Conservation (phyloP, 53 echinoderm and acorn worm species). For the Pentamera pediparva region DNA sequence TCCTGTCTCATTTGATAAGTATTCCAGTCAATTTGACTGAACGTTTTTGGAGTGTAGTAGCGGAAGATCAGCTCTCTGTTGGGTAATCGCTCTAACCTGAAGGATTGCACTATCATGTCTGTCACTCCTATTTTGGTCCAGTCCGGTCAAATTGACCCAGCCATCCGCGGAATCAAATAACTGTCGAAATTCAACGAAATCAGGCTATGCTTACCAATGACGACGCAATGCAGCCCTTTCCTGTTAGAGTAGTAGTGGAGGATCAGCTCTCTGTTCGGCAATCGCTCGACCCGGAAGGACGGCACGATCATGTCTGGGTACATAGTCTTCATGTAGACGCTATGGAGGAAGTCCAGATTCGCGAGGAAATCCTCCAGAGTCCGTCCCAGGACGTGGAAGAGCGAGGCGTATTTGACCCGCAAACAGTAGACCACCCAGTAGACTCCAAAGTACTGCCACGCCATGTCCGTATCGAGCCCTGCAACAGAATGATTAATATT, state of each 20-base stretch:
- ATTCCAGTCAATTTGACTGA: too few relatives aligned
- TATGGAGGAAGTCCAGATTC: conserved; percentile 86
- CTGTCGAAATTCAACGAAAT: too few relatives aligned
- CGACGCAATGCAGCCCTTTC: conserved; percentile 59
- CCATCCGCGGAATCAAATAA: too few relatives aligned
- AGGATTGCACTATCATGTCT: conserved; percentile 80
- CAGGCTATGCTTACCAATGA: conserved; percentile 50
- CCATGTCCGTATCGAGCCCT: conserved; percentile 61
- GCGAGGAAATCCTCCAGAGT: conserved; percentile 71
- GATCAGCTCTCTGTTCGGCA: conserved; percentile 53
- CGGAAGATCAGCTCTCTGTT: conserved; percentile 63
- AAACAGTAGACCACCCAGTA: conserved; percentile 91
- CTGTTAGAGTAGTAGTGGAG: conserved; percentile 84
- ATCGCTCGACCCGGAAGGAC: conserved; percentile 70
- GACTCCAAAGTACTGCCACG: conserved; percentile 74
- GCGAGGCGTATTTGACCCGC: conserved; percentile 75
- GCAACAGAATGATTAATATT: neutral
- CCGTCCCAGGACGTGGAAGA: conserved; percentile 68
- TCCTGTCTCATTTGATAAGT: too few relatives aligned
- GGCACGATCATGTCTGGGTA: conserved; percentile 89
- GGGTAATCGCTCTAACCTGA: conserved; percentile 63
- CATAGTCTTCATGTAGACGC: conserved; percentile 93
- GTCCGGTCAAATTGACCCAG: too few relatives aligned
- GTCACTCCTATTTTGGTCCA: too few relatives aligned
- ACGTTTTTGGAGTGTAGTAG: too few relatives aligned